phyloP scores from a whole-genome alignment of 1,140 invertebrate genomes.

The Streblospio benedicti region DNA sequence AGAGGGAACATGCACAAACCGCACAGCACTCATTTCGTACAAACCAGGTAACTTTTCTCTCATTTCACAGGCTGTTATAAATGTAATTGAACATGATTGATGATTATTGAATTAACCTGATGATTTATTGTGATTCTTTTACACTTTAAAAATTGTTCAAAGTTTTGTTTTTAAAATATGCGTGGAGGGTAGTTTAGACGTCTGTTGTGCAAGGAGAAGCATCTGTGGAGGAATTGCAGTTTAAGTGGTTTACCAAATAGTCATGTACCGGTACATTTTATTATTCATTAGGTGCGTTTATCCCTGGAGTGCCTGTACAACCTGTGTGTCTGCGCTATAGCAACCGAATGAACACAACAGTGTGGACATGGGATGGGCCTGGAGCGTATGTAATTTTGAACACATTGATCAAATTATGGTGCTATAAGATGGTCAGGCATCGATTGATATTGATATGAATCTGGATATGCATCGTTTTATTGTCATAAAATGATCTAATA shows the following conservation, averaged over 20 bases:
- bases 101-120: no score
- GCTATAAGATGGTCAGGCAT: neutral
- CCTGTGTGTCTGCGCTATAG: constrained; percentile 86
- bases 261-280: no score
- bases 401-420: constrained; percentile 3
- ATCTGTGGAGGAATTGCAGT: no score
- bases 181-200: no score
- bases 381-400: constrained; percentile 66
- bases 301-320: constrained; percentile 87
- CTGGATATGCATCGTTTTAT: neutral
- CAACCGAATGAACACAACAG: constrained; percentile 82
- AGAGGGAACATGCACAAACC: constrained; percentile 91
- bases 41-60: constrained; percentile 66
- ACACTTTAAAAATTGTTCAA: no score
- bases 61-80: no score
- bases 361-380: constrained; percentile 96
- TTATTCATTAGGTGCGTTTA: constrained; percentile 51
- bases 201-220: no score
- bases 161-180: no score
- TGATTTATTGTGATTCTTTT: no score
- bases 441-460: neutral
- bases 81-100: no score
- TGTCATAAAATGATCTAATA: neutral
- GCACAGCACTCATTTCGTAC: constrained; percentile 85
- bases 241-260: no score